These are phyloP conservation scores for Drosophila monieri DNA, from an alignment of 2,888 invertebrate species.

Conservation along the genomic window DNA sequence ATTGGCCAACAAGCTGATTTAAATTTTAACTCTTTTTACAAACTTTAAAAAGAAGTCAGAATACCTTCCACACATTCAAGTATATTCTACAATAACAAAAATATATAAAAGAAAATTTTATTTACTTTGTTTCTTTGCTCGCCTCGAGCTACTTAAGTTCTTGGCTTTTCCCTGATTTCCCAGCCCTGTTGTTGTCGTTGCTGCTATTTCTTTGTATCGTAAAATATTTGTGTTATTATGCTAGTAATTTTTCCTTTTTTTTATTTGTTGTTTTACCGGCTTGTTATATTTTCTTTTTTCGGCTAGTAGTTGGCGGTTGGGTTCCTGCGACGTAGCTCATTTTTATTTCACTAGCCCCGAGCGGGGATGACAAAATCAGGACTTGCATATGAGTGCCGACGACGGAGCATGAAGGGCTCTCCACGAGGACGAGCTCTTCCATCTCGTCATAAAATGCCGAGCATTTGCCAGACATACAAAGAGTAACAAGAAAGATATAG, in stretches of 20 bases:
- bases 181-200: constrained; percentile 38
- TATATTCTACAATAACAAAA: constrained; percentile 5
- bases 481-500: constrained; percentile 50
- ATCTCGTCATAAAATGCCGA: constrained; percentile 68
- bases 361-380: constrained; percentile 67
- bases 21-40: constrained; percentile 3
- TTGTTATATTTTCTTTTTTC: constrained; percentile 15
- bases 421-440: constrained; percentile 6
- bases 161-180: constrained; percentile 67
- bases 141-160: constrained; percentile 77
- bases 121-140: constrained; percentile 70
- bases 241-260: constrained; percentile 68
- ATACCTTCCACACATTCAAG: background rate
- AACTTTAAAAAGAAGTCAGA: background rate
- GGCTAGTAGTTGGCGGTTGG: constrained; percentile 36
- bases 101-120: constrained; percentile 58
- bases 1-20: too few species aligned
- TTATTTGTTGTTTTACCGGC: constrained; percentile 15
- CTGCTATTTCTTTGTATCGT: constrained; percentile 54
- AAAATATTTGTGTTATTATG: constrained; percentile 79
- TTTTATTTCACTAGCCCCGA: constrained; percentile 69
- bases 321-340: constrained; percentile 64
- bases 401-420: constrained; percentile 2
- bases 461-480: constrained; percentile 48
- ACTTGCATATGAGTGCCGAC: constrained; percentile 51